Evolutionary conservation across 2,797 vertebrate species (phyloP).

Genomic region (Gobionotothen gibberifrons): DNA sequence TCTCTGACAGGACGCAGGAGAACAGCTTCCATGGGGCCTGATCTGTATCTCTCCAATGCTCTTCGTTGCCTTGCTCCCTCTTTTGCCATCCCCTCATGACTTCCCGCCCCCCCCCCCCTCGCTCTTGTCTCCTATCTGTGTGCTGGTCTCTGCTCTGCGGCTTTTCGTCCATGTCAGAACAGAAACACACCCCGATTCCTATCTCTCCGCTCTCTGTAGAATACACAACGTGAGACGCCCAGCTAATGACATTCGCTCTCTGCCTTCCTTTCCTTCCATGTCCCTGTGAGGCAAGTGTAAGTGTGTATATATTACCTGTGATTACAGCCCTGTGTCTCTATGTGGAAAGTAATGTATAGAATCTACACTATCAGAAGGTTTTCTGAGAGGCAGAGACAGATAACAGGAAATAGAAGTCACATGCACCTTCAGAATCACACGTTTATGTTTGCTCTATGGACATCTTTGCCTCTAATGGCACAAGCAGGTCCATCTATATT

Average conservation of each 20-base stretch:
- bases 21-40: conserved; percentile 75
- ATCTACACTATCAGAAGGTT: conserved; percentile 34
- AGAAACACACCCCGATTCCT: conserved; percentile 70
- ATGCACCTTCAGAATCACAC: conserved; percentile 26
- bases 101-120: not conserved
- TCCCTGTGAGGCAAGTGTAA: conserved; percentile 29
- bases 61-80: conserved; percentile 35
- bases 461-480: conserved; percentile 6
- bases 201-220: conserved; percentile 64
- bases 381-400: conserved; percentile 26
- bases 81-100: conserved; percentile 25
- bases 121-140: conserved; percentile 37
- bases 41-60: conserved; percentile 68
- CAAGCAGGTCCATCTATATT: conserved; percentile 14
- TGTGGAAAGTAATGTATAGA: conserved; percentile 33
- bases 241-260: conserved; percentile 34
- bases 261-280: conserved; percentile 13
- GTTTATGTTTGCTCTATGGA: not conserved
- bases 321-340: conserved; percentile 23
- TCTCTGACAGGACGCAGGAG: conserved; percentile 71
- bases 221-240: conserved; percentile 53
- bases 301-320: conserved; percentile 34
- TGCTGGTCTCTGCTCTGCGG: conserved; percentile 65
- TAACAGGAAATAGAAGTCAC: conserved; percentile 31
- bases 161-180: conserved; percentile 69